Evolutionary conservation across 2,888 invertebrate species (phyloP).

Genomic region (Galerucella nymphaeae): DNA sequence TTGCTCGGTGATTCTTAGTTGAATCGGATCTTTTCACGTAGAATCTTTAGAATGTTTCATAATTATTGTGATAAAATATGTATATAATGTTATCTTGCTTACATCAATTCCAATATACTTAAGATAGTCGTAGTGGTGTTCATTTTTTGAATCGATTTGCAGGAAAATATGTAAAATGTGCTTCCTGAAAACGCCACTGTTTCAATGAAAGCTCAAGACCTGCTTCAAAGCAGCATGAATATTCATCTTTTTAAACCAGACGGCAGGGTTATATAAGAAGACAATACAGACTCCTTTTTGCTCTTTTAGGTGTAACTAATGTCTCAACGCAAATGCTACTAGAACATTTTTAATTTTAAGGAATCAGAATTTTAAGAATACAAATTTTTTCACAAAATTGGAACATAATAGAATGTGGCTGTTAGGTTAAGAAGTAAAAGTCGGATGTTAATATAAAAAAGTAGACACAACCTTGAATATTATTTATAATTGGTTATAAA

Average conservation of each 20-base stretch:
- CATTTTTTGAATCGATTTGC: neutral
- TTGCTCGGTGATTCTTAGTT: no score
- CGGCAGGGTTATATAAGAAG: conserved; percentile 17
- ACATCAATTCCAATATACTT: no score
- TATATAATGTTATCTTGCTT: no score
- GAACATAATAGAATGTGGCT: no score
- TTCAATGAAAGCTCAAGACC: conserved; percentile 52
- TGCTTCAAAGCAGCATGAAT: conserved; percentile 58
- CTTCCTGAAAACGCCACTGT: conserved; percentile 16
- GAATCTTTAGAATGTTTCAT: no score
- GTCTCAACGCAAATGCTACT: conserved; percentile 6
- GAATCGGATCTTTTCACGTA: no score
- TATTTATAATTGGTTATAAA: no score
- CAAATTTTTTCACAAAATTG: no score
- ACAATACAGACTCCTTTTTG: conserved; percentile 18
- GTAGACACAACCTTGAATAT: no score
- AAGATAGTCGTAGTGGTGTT: neutral
- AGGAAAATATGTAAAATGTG: neutral
- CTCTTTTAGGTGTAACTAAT: conserved; percentile 1
- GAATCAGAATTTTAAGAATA: neutral
- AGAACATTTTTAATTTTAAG: neutral
- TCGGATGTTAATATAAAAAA: no score
- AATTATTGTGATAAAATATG: no score
- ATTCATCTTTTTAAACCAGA: conserved; percentile 54
- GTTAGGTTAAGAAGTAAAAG: no score